Evolutionary conservation across 2,888 invertebrate species (phyloP).

Genomic region (Agriopis leucophaearia): DNA sequence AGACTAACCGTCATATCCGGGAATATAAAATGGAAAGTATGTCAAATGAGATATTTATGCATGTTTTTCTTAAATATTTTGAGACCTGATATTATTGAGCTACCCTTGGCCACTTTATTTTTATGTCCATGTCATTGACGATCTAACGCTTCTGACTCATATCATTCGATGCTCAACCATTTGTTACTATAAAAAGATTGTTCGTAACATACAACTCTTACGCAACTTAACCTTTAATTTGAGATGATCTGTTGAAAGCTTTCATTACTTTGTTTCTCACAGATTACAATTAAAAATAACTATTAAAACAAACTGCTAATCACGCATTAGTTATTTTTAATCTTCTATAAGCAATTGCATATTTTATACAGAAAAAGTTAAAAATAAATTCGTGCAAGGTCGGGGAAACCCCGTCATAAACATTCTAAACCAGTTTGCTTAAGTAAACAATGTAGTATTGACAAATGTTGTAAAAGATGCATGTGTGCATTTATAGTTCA

Average conservation of each 20-base stretch:
- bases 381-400: conserved; percentile 32
- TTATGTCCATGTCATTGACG: conserved; percentile 29
- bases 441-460: conserved; percentile 24
- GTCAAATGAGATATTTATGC: conserved; percentile 24
- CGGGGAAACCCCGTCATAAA: conserved; percentile 33
- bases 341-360: conserved; percentile 3
- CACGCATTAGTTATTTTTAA: conserved; percentile 1
- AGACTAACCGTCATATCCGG: conserved; percentile 26
- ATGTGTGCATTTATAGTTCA: conserved; percentile 22
- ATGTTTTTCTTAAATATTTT: conserved; percentile 15
- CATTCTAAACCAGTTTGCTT: conserved; percentile 29
- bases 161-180: conserved; percentile 28
- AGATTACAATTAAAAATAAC: conserved; percentile 16
- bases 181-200: conserved; percentile 30
- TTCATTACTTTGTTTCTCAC: conserved; percentile 4
- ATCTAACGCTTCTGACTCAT: conserved; percentile 28
- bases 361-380: conserved; percentile 12
- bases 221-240: conserved; percentile 28
- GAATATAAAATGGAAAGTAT: conserved; percentile 24
- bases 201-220: conserved; percentile 24
- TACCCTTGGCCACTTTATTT: conserved; percentile 29
- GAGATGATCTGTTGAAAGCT: conserved; percentile 27
- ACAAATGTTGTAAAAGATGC: conserved; percentile 16
- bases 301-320: conserved; percentile 15
- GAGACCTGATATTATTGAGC: conserved; percentile 20